Evolutionary conservation across 1,140 invertebrate species (phyloP), one percentile per base, ranked within the genome.

Genomic region (Elymnias hypermnestra): DNA sequence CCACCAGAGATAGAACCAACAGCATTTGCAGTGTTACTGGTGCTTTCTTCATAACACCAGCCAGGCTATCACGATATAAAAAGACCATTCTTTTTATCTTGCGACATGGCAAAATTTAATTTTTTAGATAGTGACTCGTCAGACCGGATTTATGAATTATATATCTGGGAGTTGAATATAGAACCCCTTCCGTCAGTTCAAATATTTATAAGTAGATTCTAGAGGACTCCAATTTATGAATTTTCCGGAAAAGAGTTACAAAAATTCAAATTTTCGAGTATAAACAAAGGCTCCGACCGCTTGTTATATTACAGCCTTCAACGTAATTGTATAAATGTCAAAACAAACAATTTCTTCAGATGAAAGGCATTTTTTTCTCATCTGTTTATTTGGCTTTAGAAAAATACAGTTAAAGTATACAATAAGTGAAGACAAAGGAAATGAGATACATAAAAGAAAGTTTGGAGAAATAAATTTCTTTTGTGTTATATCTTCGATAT

Each of bases 391-490:
- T 41, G 17, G 29, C 12, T 18, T 44, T 36, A 36, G n/a, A 10
- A 25, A 44, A 49, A 49, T 38, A 49, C 39, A 49, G 21, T 41
- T 40, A 49, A 49, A 49, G 46, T 49, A 44, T 49, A 48, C 37
- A 37, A 40, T 48, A 26, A 21, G 36, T 25, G 22, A 41, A 35
- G 37, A 48, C 38, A 40, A 49, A 41, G 29, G 39, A 41, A 49
- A 49, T 49, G 29, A 49, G 29, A 49, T 49, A 49, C 31, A 19
- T 40, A 41, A 41, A 26, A 42, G 21, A 25, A 41, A 41, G 29
- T 41, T 41, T 17, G 38, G 17, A 18, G 37, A 26, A 40, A n/a
- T 33, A 33, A 48, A 41, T 36, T 49, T 41, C 46, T 36, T 49
- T 41, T 41, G 31, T 41, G 28, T 47, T 47, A 47, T 41, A 13